phyloP scores from a whole-genome alignment of 2,888 invertebrate genomes.

The Epistrophe grossulariae region DNA sequence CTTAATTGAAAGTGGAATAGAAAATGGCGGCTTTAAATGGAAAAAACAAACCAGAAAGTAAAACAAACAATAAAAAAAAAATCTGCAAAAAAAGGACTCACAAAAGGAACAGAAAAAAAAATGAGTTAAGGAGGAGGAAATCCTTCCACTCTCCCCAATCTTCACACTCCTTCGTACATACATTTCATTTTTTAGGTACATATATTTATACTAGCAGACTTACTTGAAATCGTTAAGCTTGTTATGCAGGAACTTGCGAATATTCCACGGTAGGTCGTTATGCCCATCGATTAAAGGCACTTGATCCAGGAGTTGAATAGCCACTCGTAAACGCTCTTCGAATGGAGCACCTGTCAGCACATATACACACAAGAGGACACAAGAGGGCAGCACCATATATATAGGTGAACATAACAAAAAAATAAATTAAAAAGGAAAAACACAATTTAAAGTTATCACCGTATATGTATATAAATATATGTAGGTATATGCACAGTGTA shows the following conservation, averaged over 20 bases:
- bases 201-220: slow-evolving; percentile 76
- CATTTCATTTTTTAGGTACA: no score
- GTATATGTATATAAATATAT: neutral
- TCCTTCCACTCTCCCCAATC: neutral
- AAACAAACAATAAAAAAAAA: slow-evolving; percentile 15
- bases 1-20: slow-evolving; percentile 63
- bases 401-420: neutral
- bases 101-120: slow-evolving; percentile 20
- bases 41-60: slow-evolving; percentile 22
- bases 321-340: slow-evolving; percentile 90
- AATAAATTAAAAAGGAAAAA: slow-evolving; percentile 13
- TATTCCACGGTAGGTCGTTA: slow-evolving; percentile 96
- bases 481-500: slow-evolving; percentile 1
- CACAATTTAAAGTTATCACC: slow-evolving; percentile 61
- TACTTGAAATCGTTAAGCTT: slow-evolving; percentile 92
- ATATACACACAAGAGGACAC: neutral
- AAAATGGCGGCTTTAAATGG: slow-evolving; percentile 36
- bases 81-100: slow-evolving; percentile 21
- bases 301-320: slow-evolving; percentile 89
- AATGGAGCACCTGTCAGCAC: slow-evolving; percentile 87
- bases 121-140: slow-evolving; percentile 5
- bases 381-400: slow-evolving; percentile 21
- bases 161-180: neutral
- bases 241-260: slow-evolving; percentile 94
- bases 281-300: slow-evolving; percentile 93